A percentile compares a stretch with the other conserved stretches of the same genome.
phyloP scores from a whole-genome alignment of 1,140 invertebrate species.

The Drosophila auraria region DNA sequence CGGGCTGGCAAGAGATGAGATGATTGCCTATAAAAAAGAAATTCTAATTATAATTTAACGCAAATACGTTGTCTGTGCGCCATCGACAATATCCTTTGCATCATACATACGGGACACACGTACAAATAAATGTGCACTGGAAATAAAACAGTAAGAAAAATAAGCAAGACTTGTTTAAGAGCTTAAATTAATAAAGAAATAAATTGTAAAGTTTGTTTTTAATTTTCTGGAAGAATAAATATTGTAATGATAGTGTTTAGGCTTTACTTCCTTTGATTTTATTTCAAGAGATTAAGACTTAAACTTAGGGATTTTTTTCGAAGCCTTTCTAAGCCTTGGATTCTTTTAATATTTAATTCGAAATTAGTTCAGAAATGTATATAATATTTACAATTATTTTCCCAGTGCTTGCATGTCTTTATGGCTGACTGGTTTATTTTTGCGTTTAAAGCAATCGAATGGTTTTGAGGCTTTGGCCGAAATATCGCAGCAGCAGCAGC shows the following conservation, averaged over 20 bases:
- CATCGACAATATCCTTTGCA: conserved; percentile 57
- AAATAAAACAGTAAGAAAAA: background rate
- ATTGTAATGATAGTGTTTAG: background rate
- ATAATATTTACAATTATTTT: background rate
- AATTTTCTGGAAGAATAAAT: background rate
- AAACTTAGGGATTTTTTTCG: no score
- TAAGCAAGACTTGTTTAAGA: background rate
- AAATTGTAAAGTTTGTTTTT: no score
- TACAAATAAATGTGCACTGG: conserved; percentile 20
- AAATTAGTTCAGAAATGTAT: background rate
- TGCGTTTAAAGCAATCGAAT: conserved; percentile 57
- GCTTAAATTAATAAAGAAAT: no score
- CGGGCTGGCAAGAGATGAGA: conserved; percentile 37
- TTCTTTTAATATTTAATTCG: background rate
- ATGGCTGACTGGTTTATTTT: conserved; percentile 66
- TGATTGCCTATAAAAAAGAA: conserved; percentile 83
- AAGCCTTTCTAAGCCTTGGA: no score
- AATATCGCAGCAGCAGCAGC: conserved; percentile 44
- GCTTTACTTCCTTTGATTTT: background rate
- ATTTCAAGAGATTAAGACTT: background rate
- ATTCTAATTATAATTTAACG: conserved; percentile 84
- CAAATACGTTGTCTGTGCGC: conserved; percentile 75
- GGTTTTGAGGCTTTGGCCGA: conserved; percentile 49
- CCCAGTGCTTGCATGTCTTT: conserved; percentile 34
- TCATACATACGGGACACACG: conserved; percentile 17